Evolutionary conservation across 2,113 vertebrate species (phyloP).

Genomic region (Geococcyx californianus): DNA sequence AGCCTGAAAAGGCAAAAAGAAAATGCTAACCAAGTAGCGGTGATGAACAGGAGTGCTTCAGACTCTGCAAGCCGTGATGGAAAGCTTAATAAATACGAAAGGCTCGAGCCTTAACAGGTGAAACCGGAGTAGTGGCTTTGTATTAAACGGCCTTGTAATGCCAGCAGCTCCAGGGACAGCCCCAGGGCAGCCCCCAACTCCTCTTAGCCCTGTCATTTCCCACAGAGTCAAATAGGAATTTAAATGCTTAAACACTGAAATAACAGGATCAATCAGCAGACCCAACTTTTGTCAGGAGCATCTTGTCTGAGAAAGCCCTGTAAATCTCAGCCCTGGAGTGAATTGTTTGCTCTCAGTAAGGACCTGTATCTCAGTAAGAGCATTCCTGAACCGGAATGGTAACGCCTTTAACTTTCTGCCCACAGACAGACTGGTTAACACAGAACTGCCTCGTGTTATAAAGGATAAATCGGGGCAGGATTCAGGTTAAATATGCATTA

Average conservation of each 20-base stretch:
- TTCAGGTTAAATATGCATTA: constrained; percentile 30
- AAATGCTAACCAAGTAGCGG: background rate
- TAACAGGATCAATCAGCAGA: background rate
- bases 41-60: background rate
- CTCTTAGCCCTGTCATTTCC: background rate
- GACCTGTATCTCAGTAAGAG: background rate
- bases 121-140: background rate
- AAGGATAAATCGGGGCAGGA: constrained; percentile 9
- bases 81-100: constrained; percentile 11
- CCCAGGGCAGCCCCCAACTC: background rate
- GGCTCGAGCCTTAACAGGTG: background rate
- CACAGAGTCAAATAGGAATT: background rate
- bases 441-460: background rate
- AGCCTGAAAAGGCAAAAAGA: background rate
- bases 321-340: background rate
- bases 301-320: background rate
- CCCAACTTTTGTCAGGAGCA: background rate
- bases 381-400: background rate
- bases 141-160: background rate
- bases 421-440: background rate
- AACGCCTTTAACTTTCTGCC: background rate
- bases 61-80: background rate
- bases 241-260: background rate
- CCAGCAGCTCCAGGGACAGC: background rate
- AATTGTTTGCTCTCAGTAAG: background rate